phyloP scores from a whole-genome alignment of 2,888 invertebrate species.

The Acleris literana region DNA sequence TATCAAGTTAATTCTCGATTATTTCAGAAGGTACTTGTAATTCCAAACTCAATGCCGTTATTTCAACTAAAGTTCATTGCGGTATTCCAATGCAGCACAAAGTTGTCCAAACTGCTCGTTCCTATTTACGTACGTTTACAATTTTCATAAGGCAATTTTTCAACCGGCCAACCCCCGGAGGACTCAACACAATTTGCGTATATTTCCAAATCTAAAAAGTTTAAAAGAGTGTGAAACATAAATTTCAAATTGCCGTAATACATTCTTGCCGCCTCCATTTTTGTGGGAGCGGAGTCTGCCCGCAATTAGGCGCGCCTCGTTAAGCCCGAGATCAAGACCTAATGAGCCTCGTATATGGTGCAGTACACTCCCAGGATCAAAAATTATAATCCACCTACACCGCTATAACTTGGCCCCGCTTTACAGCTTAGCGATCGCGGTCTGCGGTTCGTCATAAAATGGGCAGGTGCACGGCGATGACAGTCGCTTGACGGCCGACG shows the following conservation, averaged over 20 bases:
- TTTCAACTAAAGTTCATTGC: constrained; percentile 14
- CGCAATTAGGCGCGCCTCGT: constrained; percentile 78
- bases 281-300: constrained; percentile 54
- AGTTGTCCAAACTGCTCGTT: constrained; percentile 3
- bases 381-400: constrained; percentile 67
- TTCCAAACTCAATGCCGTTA: constrained; percentile 7
- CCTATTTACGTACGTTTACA: constrained; percentile 15
- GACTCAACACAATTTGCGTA: constrained; percentile 28
- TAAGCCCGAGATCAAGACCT: constrained; percentile 74
- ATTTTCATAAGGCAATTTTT: constrained; percentile 28
- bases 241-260: constrained; percentile 66
- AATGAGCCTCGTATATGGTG: constrained; percentile 78
- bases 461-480: constrained; percentile 52
- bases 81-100: constrained; percentile 14
- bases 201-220: constrained; percentile 40
- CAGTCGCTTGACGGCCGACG: constrained; percentile 65
- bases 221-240: constrained; percentile 65
- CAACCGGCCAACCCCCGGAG: constrained; percentile 17
- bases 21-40: background rate
- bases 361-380: constrained; percentile 74
- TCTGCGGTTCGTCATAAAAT: constrained; percentile 43
- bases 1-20: too few relatives aligned
- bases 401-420: constrained; percentile 48
- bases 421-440: background rate
- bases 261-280: constrained; percentile 59